These are phyloP conservation scores for Syngnathus typhle DNA, from an alignment of 2,113 vertebrate species.

Conservation along the genomic window DNA sequence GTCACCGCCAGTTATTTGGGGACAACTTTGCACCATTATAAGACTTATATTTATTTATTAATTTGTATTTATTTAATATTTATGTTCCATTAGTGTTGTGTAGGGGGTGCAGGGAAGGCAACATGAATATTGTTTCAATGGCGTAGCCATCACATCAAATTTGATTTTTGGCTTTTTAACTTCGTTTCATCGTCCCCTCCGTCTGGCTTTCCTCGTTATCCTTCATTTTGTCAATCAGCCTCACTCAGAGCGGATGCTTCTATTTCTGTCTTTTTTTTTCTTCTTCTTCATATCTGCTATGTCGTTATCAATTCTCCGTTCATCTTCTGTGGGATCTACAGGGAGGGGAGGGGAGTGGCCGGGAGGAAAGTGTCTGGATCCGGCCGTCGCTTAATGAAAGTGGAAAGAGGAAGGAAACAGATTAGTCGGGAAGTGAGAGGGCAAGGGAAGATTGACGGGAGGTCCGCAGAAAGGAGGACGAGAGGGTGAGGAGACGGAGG, in stretches of 20 bases:
- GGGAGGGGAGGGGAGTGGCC: conserved; percentile 19
- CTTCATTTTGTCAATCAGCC: conserved; percentile 1
- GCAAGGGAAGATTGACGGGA: conserved; percentile 13
- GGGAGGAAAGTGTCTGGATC: not conserved
- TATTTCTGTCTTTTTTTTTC: conserved; percentile 12
- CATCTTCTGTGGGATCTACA: conserved; percentile 42
- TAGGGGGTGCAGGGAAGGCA: no score
- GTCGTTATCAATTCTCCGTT: conserved; percentile 49
- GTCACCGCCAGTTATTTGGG: not conserved
- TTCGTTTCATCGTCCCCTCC: not conserved
- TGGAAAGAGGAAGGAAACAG: not conserved
- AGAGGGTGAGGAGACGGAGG: conserved; percentile 4
- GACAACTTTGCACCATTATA: not conserved
- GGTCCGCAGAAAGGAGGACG: conserved; percentile 3
- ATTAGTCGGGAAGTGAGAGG: conserved; percentile 16
- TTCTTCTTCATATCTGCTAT: conserved; percentile 25
- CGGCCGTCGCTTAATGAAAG: not conserved
- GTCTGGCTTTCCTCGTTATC: not conserved
- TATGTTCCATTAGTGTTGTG: no score
- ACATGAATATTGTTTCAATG: not conserved
- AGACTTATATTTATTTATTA: no score
- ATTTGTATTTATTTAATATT: no score
- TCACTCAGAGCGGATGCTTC: conserved; percentile 8
- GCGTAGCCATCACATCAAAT: not conserved
- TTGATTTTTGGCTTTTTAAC: not conserved